Conservation (phyloP, 2,888 invertebrate genomes). For the Rhingia campestris region DNA sequence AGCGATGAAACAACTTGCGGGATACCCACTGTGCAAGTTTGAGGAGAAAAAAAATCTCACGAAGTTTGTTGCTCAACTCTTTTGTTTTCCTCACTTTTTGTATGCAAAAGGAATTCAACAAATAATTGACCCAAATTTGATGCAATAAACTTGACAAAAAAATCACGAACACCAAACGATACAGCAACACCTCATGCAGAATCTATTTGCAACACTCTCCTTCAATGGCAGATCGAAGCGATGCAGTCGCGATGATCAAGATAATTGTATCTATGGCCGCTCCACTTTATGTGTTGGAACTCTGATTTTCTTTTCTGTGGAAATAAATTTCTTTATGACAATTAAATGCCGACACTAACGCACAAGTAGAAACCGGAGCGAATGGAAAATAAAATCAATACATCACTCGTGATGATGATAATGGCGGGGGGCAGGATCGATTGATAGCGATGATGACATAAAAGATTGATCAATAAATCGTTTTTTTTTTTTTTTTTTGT, state of each 20-base stretch:
- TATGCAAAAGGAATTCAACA: constrained; percentile 17
- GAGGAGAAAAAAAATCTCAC: constrained; percentile 11
- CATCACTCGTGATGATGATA: constrained; percentile 26
- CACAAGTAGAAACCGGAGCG: neutral
- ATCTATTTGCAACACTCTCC: constrained; percentile 31
- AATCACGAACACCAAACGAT: constrained; percentile 18
- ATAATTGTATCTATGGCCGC: constrained; percentile 39
- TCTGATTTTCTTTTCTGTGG: constrained; percentile 36
- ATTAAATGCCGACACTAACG: constrained; percentile 20
- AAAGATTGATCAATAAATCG: constrained; percentile 62
- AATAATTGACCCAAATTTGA: constrained; percentile 39
- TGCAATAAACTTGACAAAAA: constrained; percentile 32
- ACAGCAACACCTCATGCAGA: constrained; percentile 26
- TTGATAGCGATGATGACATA: constrained; percentile 65
- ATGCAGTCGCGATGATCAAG: constrained; percentile 36
- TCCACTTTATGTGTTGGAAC: constrained; percentile 31
- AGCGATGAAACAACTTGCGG: constrained; percentile 1
- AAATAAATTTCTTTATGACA: constrained; percentile 40
- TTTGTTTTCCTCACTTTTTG: constrained; percentile 32
- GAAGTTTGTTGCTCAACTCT: constrained; percentile 51
- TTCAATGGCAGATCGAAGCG: constrained; percentile 19
- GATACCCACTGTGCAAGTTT: neutral
- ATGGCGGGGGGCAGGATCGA: constrained; percentile 15
- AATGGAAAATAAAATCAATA: constrained; percentile 3
- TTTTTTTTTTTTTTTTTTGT: constrained; percentile 6